These are phyloP conservation scores for Pelodiscus sinensis DNA, from an alignment of 2,113 vertebrate species.

Conservation along the genomic window DNA sequence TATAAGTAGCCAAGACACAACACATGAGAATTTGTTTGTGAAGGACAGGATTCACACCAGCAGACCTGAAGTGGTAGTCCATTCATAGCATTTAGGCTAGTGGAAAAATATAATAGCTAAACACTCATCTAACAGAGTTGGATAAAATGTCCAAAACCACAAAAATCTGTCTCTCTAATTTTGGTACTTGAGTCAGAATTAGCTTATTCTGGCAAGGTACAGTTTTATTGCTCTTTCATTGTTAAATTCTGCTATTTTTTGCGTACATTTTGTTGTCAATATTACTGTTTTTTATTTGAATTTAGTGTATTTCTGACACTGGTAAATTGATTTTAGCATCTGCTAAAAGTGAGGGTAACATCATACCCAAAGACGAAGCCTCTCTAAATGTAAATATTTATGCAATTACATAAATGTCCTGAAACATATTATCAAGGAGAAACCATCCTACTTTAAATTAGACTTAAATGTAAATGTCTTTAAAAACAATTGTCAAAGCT, in stretches of 20 bases:
- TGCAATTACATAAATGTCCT: background rate
- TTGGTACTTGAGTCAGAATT: background rate
- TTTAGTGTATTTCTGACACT: background rate
- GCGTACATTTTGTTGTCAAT: background rate
- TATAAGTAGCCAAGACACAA: background rate
- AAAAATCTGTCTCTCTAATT: background rate
- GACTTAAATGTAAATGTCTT: no score
- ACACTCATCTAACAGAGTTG: background rate
- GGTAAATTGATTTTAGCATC: background rate
- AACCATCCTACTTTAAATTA: background rate
- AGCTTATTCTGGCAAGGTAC: background rate
- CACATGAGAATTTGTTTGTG: background rate
- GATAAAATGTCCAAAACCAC: fast-evolving
- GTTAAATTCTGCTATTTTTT: background rate
- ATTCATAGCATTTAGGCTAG: background rate
- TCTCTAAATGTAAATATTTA: background rate
- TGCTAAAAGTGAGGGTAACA: background rate
- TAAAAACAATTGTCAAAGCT: background rate
- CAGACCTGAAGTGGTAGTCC: background rate
- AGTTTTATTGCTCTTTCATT: background rate
- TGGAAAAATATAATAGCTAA: background rate
- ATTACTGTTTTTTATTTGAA: background rate
- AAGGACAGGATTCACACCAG: background rate
- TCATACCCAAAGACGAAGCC: background rate
- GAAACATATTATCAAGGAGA: background rate